phyloP scores from a whole-genome alignment of 2,888 invertebrate genomes.

The Mylabris sibirica region DNA sequence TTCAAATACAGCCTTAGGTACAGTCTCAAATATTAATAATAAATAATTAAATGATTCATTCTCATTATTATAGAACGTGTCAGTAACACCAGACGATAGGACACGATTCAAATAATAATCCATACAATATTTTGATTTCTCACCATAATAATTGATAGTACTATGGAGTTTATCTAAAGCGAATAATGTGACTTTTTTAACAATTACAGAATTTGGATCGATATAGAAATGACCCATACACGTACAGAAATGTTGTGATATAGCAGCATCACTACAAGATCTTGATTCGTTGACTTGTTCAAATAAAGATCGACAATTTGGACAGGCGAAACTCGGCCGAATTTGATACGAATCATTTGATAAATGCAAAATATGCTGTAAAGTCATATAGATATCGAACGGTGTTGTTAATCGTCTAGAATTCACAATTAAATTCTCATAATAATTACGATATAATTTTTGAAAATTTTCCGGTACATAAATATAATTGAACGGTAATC shows the following conservation, averaged over 20 bases:
- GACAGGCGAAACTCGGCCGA: constrained; percentile 65
- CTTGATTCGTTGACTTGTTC: constrained; percentile 67
- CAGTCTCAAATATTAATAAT: constrained; percentile 71
- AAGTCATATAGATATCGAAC: constrained; percentile 77
- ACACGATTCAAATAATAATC: constrained; percentile 46
- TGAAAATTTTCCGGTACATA: constrained; percentile 72
- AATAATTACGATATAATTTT: constrained; percentile 65
- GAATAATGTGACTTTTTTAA: constrained; percentile 64
- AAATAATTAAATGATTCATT: constrained; percentile 61
- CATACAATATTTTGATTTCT: constrained; percentile 42
- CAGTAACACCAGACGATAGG: constrained; percentile 41
- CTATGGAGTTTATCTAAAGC: constrained; percentile 57
- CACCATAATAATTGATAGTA: constrained; percentile 34
- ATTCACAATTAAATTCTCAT: constrained; percentile 68
- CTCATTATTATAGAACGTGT: constrained; percentile 37
- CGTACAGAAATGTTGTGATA: constrained; percentile 78
- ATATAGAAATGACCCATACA: constrained; percentile 68
- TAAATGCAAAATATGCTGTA: constrained; percentile 69
- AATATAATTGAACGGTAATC: constrained; percentile 77
- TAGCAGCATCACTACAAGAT: constrained; percentile 73
- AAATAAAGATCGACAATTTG: constrained; percentile 72
- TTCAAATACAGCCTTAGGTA: constrained; percentile 74
- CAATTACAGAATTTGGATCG: constrained; percentile 62
- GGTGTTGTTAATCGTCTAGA: constrained; percentile 75
- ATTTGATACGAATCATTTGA: constrained; percentile 55